Percentiles rank a stretch among this genome's conserved stretches.
phyloP scores from a whole-genome alignment of 2,797 vertebrate genomes.

The Capromys pilorides region DNA sequence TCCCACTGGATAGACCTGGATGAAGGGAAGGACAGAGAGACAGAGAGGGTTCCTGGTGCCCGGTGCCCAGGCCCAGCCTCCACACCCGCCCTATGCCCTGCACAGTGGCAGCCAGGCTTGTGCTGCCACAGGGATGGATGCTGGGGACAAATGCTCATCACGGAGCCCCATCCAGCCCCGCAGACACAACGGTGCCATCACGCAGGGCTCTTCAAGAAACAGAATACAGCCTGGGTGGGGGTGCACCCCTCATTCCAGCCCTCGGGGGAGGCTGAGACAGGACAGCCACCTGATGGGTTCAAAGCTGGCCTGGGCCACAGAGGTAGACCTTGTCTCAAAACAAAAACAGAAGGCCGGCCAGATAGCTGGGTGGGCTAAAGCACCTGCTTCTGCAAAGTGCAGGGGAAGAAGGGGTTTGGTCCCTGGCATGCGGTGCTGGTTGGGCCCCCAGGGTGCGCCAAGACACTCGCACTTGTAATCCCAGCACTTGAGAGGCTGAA shows the following conservation, averaged over 20 bases:
- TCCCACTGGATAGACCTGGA: conserved; percentile 86
- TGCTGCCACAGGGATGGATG: no score
- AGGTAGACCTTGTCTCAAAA: background rate
- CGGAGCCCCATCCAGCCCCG: background rate
- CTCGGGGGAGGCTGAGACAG: background rate
- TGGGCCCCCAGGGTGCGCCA: no score
- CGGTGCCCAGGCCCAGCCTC: background rate
- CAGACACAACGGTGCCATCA: background rate
- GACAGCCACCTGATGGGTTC: background rate
- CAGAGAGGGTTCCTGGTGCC: no score
- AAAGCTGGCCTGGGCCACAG: background rate
- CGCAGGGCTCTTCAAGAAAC: background rate
- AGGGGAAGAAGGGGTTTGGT: no score
- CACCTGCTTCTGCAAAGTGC: no score
- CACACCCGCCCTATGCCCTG: rapidly evolving
- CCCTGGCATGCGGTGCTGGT: no score
- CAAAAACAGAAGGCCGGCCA: background rate
- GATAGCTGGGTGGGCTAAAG: no score
- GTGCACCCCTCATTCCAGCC: background rate
- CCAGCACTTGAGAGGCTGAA: no score
- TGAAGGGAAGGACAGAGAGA: conserved; percentile 39
- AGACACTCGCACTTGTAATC: no score
- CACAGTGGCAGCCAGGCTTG: rapidly evolving
- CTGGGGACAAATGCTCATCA: background rate
- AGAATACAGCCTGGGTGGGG: background rate